phyloP scores from a whole-genome alignment of 2,797 vertebrate genomes.

The Chloroceryle amazona region DNA sequence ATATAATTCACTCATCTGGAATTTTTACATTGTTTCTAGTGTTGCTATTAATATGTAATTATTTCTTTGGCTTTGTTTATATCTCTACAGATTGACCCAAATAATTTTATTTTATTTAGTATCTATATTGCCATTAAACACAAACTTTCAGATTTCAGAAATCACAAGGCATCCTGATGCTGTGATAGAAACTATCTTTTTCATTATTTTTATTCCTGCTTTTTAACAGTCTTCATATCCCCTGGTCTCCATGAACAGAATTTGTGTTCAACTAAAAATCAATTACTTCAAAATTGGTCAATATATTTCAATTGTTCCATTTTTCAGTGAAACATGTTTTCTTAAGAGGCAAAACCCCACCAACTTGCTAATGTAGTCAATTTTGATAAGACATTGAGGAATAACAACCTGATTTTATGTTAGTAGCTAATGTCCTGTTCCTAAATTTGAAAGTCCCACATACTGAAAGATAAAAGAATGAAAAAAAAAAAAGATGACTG shows the following conservation, averaged over 20 bases:
- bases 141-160: neutral
- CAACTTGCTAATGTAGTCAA: neutral
- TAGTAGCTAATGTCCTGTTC: neutral
- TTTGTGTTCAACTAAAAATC: neutral
- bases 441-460: neutral
- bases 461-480: neutral
- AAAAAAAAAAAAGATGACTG: neutral
- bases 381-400: neutral
- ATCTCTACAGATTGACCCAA: neutral
- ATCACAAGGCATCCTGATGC: neutral
- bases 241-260: neutral
- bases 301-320: neutral
- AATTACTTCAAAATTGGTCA: neutral
- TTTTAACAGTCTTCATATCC: neutral
- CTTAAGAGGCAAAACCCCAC: rapidly evolving
- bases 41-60: neutral
- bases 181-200: neutral
- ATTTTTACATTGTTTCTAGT: neutral
- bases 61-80: neutral
- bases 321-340: neutral
- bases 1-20: neutral
- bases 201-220: rapidly evolving
- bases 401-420: neutral
- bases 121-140: neutral
- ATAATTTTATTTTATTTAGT: neutral